phyloP scores from a whole-genome alignment of 2,888 invertebrate species.

The Acronicta psi region DNA sequence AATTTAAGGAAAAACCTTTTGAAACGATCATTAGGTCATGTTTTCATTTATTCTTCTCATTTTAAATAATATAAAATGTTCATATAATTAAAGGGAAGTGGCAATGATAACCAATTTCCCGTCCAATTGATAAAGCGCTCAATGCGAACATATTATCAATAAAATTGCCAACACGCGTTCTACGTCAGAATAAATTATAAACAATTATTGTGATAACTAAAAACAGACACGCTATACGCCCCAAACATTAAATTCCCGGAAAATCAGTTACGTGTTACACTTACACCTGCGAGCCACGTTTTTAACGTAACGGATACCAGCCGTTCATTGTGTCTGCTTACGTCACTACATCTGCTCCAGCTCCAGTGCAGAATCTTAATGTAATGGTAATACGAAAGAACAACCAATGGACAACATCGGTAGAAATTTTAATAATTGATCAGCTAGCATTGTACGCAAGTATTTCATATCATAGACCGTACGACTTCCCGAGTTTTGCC shows the following conservation, averaged over 20 bases:
- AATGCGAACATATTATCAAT: constrained; percentile 58
- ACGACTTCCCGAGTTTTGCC: constrained; percentile 4
- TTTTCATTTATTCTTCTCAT: too few species aligned
- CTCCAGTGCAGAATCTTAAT: constrained; percentile 34
- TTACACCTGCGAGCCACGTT: constrained; percentile 37
- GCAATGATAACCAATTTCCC: constrained; percentile 69
- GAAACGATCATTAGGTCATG: constrained; percentile 20
- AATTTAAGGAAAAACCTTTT: constrained; percentile 29
- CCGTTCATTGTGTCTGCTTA: constrained; percentile 28
- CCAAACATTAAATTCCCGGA: constrained; percentile 62
- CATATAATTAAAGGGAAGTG: constrained; percentile 60
- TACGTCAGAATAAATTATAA: constrained; percentile 39
- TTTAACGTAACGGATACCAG: constrained; percentile 47
- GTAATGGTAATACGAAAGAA: constrained; percentile 42
- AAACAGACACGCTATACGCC: constrained; percentile 60
- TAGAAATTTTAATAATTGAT: constrained; percentile 42
- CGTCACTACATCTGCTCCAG: constrained; percentile 51
- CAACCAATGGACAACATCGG: constrained; percentile 34
- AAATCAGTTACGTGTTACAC: constrained; percentile 47
- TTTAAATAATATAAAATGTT: too few species aligned
- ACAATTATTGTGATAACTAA: constrained; percentile 34
- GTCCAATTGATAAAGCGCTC: constrained; percentile 61
- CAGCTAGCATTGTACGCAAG: constrained; percentile 28
- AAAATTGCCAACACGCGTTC: constrained; percentile 45
- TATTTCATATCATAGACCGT: neutral